phyloP scores from a whole-genome alignment of 1,140 invertebrate species.

The Lasioglossum albipes region DNA sequence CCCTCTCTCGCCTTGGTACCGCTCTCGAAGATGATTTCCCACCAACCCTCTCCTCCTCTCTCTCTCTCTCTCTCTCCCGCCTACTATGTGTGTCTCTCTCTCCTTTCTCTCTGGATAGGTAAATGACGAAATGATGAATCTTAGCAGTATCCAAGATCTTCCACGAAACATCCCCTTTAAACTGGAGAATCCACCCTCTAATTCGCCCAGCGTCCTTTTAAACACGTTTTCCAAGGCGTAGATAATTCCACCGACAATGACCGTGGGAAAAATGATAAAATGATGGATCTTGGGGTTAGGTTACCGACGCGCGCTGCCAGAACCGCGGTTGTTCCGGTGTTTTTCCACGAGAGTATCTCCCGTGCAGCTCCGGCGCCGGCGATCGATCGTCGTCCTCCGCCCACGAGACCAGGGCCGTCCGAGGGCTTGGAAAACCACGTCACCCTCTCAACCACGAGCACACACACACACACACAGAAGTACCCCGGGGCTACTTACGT shows the following conservation, averaged over 20 bases:
- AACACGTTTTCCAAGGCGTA: background rate
- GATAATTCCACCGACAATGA: background rate
- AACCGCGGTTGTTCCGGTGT: conserved; percentile 12
- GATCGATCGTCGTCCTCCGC: conserved; percentile 23
- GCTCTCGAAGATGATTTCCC: background rate
- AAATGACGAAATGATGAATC: too few species aligned
- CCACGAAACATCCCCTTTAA: too few species aligned
- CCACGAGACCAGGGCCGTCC: conserved; percentile 14
- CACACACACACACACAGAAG: background rate
- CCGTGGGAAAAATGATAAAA: background rate
- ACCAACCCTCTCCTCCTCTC: background rate
- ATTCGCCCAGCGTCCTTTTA: too few species aligned
- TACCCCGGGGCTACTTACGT: background rate
- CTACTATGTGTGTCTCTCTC: too few species aligned
- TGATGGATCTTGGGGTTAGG: background rate
- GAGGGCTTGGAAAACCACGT: background rate
- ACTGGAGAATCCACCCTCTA: too few species aligned
- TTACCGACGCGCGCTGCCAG: background rate
- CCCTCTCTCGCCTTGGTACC: background rate
- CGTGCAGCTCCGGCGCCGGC: background rate
- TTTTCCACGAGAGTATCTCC: conserved; percentile 40
- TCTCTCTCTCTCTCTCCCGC: too few species aligned
- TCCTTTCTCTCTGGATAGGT: background rate
- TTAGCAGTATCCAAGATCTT: too few species aligned
- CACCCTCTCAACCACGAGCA: background rate